Evolutionary conservation across 2,113 vertebrate genomes (phyloP), one percentile per base, ranked within the genome.

Genomic region (Junco hyemalis): DNA sequence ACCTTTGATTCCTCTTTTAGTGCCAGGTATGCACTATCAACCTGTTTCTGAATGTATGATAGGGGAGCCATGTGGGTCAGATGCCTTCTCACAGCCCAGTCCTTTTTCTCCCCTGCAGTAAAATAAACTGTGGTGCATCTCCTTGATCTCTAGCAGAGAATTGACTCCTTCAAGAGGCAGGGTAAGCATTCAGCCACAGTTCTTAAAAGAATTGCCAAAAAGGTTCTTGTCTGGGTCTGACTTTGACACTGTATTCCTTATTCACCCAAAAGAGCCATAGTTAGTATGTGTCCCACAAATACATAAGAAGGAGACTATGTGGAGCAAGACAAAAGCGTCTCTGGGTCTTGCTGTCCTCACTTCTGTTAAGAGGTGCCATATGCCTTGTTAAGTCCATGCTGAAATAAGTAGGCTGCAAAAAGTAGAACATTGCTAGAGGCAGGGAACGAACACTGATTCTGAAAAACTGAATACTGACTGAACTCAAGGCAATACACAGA

Each of bases 391-490:
- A 80, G 35, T 82, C 53, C 79, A 57, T 3, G 25, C 33, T 63
- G 81, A 93, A 89, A 88, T 80, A 94, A 85, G 47, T 66, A 94
- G 84, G 66, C 63, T 95, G 74, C 70, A 82, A 82, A 95, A 94
- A 94, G 66, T 85, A 92, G 81, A 90, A 92, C 78, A 91, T 29
- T 72, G 53, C 91, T 93, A 80, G 50, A 94, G 63, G 81, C 81
- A 83, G 68, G 28, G 35, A 94, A 60, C 74, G 82, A 96, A 93
- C 88, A 96, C 56, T 86, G 54, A 82, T 71, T 88, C 59, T 81
- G 88, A 82, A 92, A 81, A 95, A 93, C 36, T 15, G 8, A 92
- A 81, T 77, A 88, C 79, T 88, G 85, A 88, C 88, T 86, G 76
- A 92, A 90, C 42, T 93, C 66, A 87, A 78, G 59, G 93, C 13